These are phyloP conservation scores for Ranitomeya imitator DNA, from an alignment of 2,113 vertebrate genomes.

Conservation along the genomic window DNA sequence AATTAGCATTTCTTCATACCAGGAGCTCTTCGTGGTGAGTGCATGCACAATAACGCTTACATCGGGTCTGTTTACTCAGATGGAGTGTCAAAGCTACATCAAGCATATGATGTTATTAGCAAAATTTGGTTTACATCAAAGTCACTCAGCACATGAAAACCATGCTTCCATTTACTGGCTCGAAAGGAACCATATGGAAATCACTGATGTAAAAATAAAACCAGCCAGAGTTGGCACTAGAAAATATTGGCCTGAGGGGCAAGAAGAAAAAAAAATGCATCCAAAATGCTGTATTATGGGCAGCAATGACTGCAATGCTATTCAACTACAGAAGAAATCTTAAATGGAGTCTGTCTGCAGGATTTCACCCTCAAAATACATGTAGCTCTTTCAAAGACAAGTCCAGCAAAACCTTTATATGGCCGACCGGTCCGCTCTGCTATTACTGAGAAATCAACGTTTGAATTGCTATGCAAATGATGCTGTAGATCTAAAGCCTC, in stretches of 20 bases:
- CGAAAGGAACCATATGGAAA: background rate
- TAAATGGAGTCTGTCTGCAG: background rate
- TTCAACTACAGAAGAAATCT: background rate
- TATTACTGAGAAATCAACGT: too few relatives aligned
- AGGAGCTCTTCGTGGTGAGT: background rate
- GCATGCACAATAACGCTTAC: background rate
- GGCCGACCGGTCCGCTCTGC: too few relatives aligned
- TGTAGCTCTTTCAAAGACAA: too few relatives aligned
- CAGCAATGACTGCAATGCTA: background rate
- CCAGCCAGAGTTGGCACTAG: background rate
- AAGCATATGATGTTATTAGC: conserved; percentile 3
- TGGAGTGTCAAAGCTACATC: background rate
- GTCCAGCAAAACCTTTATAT: too few relatives aligned
- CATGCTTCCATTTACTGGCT: background rate
- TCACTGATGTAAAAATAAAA: background rate
- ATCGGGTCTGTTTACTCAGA: background rate
- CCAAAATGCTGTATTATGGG: background rate
- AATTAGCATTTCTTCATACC: background rate
- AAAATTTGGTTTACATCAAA: background rate
- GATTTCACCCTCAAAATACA: too few relatives aligned
- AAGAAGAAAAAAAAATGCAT: background rate
- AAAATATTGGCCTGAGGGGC: background rate
- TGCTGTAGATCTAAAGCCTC: too few relatives aligned
- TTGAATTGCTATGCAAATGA: too few relatives aligned
- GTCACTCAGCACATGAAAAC: background rate